Percentiles rank a stretch among this genome's conserved stretches.
Evolutionary conservation across 2,113 vertebrate genomes (phyloP).

Genomic region (Pristiophorus japonicus): DNA sequence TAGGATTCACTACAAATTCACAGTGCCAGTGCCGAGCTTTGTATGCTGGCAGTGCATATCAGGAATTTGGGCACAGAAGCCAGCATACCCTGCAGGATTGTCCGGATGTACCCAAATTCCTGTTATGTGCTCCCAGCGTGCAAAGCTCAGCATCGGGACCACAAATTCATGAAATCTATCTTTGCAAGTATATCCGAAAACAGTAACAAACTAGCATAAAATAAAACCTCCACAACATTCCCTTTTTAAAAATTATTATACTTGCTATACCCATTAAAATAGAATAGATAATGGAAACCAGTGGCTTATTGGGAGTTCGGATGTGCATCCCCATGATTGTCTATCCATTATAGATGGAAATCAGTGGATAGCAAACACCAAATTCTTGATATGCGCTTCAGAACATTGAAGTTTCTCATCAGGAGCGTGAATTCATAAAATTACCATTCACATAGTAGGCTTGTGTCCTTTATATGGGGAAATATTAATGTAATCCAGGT

Average conservation of each 20-base stretch:
- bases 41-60: background rate
- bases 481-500: no score
- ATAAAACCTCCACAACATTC: background rate
- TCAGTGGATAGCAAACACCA: no score
- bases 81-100: background rate
- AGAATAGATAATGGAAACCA: background rate
- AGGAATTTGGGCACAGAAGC: background rate
- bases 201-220: background rate
- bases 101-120: background rate
- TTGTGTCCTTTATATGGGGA: no score
- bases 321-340: background rate
- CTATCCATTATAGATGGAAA: background rate
- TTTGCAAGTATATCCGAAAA: background rate
- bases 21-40: background rate
- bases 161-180: background rate
- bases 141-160: background rate
- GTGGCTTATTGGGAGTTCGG: background rate
- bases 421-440: no score
- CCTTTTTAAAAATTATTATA: background rate
- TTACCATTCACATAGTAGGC: no score
- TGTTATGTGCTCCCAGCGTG: background rate
- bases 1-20: background rate
- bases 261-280: background rate
- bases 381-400: no score
- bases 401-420: no score